Evolutionary conservation across 2,888 invertebrate genomes (phyloP).

Genomic region (Pseudococcus viburni): DNA sequence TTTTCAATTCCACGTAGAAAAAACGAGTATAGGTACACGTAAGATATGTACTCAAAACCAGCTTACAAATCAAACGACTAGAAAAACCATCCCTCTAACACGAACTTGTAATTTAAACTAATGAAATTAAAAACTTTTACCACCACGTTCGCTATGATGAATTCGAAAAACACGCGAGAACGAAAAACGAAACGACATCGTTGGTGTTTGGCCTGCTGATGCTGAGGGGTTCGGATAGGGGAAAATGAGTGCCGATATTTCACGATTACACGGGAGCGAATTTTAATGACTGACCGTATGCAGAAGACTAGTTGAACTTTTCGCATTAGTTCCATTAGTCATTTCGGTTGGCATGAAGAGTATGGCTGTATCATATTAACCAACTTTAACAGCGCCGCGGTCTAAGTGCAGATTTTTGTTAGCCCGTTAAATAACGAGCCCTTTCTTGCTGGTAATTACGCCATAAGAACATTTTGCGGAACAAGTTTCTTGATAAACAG

Average conservation of each 20-base stretch:
- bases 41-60: too few species aligned
- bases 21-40: too few species aligned
- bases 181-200: too few species aligned
- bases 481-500: not conserved
- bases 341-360: constrained; percentile 42
- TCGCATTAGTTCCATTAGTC: constrained; percentile 60
- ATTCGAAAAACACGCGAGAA: constrained; percentile 14
- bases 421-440: constrained; percentile 33
- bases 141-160: not conserved
- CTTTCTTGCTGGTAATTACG: constrained; percentile 41
- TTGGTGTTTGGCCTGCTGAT: too few species aligned
- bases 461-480: constrained; percentile 10
- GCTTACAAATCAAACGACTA: too few species aligned
- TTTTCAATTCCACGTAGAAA: too few species aligned
- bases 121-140: constrained; percentile 26
- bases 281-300: constrained; percentile 47
- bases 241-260: constrained; percentile 34
- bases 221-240: not conserved
- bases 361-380: constrained; percentile 37
- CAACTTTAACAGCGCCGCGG: not conserved
- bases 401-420: constrained; percentile 50
- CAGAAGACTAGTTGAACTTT: constrained; percentile 58
- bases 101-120: not conserved
- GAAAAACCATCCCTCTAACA: too few species aligned
- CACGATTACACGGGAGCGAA: constrained; percentile 32